Evolutionary conservation across 2,113 vertebrate species (phyloP).

Genomic region (Naja naja): DNA sequence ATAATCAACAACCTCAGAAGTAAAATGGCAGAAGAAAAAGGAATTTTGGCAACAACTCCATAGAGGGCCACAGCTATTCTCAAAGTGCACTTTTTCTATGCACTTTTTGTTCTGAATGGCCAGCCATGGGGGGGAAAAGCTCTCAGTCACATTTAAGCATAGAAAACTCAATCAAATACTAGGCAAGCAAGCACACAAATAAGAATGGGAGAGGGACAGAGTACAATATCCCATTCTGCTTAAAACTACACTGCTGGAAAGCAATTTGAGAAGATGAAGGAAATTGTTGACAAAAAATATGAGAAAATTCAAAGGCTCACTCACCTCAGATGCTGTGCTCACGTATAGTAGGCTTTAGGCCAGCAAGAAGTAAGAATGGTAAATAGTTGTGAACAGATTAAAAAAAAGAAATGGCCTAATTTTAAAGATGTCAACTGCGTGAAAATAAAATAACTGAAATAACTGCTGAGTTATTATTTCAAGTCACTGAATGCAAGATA

Average conservation of each 20-base stretch:
- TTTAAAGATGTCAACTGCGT: conserved; percentile 53
- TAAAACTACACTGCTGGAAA: conserved; percentile 31
- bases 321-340: conserved; percentile 77
- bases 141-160: conserved; percentile 67
- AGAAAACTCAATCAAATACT: conserved; percentile 69
- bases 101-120: conserved; percentile 83
- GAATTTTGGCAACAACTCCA: conserved; percentile 82
- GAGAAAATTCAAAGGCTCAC: conserved; percentile 57
- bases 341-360: conserved; percentile 75
- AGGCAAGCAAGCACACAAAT: conserved; percentile 60
- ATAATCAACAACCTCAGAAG: conserved; percentile 97
- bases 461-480: conserved; percentile 37
- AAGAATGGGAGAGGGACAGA: conserved; percentile 38
- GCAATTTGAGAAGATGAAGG: conserved; percentile 26
- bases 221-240: conserved; percentile 40
- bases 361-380: conserved; percentile 79
- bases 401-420: conserved; percentile 59
- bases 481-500: conserved; percentile 24
- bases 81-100: conserved; percentile 74
- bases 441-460: conserved; percentile 44
- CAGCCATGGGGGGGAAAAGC: conserved; percentile 76
- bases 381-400: conserved; percentile 73
- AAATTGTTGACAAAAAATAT: conserved; percentile 22
- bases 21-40: conserved; percentile 84
- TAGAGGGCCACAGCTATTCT: conserved; percentile 74